phyloP scores from a whole-genome alignment of 2,113 vertebrate species.

The Elephas maximus region DNA sequence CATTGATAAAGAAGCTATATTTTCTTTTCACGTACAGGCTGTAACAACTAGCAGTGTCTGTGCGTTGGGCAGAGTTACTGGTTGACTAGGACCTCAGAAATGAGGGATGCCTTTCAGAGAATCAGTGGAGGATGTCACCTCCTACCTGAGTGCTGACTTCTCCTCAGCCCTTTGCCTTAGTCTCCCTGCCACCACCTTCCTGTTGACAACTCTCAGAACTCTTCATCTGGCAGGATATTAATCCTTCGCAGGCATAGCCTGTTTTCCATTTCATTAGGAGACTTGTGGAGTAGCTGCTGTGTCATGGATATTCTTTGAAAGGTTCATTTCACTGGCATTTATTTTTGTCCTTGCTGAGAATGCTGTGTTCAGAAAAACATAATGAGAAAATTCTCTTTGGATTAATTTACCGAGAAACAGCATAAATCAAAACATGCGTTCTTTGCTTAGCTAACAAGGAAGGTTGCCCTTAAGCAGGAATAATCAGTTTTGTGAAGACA shows the following conservation, averaged over 20 bases:
- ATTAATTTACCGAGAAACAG: slow-evolving; percentile 76
- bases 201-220: not conserved
- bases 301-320: slow-evolving; percentile 23
- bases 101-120: not conserved
- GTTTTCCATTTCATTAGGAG: slow-evolving; percentile 55
- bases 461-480: slow-evolving; percentile 60
- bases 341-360: slow-evolving; percentile 71
- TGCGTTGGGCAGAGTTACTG: not conserved
- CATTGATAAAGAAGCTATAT: not conserved
- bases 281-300: not conserved
- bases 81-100: not conserved
- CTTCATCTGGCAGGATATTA: not conserved
- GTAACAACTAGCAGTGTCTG: not conserved
- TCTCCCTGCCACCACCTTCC: not conserved
- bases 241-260: not conserved
- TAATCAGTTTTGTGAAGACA: slow-evolving; percentile 41
- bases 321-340: slow-evolving; percentile 67
- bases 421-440: slow-evolving; percentile 71
- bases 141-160: not conserved
- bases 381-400: slow-evolving; percentile 78
- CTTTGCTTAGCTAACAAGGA: slow-evolving; percentile 66
- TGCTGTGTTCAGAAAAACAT: slow-evolving; percentile 70
- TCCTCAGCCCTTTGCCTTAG: not conserved
- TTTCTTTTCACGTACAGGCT: not conserved
- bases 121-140: no score